Evolutionary conservation across 2,888 invertebrate genomes (phyloP).

Genomic region (Ormyrus labotus): DNA sequence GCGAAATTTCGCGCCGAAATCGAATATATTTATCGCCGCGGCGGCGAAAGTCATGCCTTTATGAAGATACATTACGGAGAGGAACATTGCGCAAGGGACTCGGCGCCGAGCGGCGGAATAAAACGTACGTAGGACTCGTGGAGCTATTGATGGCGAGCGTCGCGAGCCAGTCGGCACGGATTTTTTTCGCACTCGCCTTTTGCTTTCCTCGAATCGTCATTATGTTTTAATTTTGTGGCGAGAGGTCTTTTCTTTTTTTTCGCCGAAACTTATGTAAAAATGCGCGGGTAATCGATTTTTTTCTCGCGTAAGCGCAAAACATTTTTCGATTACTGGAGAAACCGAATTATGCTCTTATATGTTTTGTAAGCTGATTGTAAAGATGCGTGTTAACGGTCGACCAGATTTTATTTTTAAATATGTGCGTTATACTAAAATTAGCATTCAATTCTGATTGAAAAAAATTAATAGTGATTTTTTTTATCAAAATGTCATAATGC

Average conservation of each 20-base stretch:
- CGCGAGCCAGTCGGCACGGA: slow-evolving; percentile 5
- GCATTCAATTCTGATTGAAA: no score
- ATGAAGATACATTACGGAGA: slow-evolving; percentile 13
- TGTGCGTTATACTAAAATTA: no score
- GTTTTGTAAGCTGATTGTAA: no score
- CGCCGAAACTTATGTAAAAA: slow-evolving; percentile 7
- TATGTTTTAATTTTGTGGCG: slow-evolving; percentile 27
- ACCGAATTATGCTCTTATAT: no score
- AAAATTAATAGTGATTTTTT: no score
- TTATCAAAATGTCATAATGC: no score
- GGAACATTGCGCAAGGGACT: neutral
- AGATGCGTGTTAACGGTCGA: no score
- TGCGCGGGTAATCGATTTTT: slow-evolving; percentile 1
- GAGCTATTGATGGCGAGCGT: neutral
- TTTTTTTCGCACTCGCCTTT: neutral
- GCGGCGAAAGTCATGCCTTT: slow-evolving; percentile 33
- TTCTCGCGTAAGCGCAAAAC: neutral
- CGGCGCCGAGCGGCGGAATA: neutral
- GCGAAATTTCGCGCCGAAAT: neutral
- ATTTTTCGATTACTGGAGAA: no score
- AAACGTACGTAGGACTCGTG: slow-evolving; percentile 2
- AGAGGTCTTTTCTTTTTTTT: neutral
- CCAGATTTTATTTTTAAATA: no score
- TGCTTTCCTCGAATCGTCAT: neutral
- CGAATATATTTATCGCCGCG: neutral